Evolutionary conservation across 1,140 invertebrate species (phyloP), one percentile per base, ranked within the genome.

Genomic region (Hormaphis cornu): DNA sequence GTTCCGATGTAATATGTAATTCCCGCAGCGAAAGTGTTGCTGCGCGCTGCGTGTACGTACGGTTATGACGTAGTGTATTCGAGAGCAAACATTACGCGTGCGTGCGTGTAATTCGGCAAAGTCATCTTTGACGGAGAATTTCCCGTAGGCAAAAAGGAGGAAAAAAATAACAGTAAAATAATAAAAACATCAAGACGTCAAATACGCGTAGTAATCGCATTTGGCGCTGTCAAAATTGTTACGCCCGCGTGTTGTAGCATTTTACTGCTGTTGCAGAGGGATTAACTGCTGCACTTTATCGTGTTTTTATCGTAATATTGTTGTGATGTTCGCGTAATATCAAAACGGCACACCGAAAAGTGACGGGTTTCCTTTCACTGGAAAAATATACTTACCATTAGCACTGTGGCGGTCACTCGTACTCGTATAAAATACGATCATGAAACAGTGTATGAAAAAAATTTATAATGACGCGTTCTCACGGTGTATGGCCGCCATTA

Each of bases 11-110:
- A 35, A 66, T 20, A 35, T 50, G 61, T 33, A 33, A 66, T 66
- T 66, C 42, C 24, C n/a, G n/a, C n/a, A 66, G 61, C 61, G 61
- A 66, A 66, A 66, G 61, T 66, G 44, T 66, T 66, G 28, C 44
- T 35, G 35, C 18, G 26, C 50, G n/a, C n/a, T n/a, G n/a, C n/a
- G n/a, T n/a, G 4, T 46, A n/a, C n/a, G 44, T 50, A 66, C n/a
- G 20, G n/a, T 46, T 46, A 30, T 16, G 33, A n/a, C 20, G 4
- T 35, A 48, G 42, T 63, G 24, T 30, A 20, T 40, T 8, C 18
- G 7, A 22, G 12, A 44, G 28, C 26, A 46, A 46, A 46, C 40
- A 12, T 63, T 63, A 63, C 35, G 37, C 35, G n/a, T 56, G 30
- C 35, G 16, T 58, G 20, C 30, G 44, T 66, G 42, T 33, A 48